Evolutionary conservation across 2,113 vertebrate species (phyloP).

Genomic region (Corythaeola cristata): DNA sequence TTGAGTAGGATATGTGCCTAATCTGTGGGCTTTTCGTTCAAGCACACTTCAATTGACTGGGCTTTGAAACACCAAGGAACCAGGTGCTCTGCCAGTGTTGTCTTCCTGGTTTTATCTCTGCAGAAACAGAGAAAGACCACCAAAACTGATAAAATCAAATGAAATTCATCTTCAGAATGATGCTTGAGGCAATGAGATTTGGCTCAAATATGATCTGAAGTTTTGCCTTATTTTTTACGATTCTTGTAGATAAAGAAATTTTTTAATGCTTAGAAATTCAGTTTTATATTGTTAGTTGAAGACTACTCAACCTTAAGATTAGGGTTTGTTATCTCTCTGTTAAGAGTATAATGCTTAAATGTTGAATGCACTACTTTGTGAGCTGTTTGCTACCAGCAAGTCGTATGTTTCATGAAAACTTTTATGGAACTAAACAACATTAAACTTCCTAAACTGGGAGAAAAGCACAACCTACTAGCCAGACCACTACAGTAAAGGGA

Average conservation of each 20-base stretch:
- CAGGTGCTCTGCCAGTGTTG: neutral
- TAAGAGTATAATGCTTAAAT: neutral
- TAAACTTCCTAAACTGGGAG: constrained; percentile 14
- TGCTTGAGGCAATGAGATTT: neutral
- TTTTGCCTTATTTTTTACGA: neutral
- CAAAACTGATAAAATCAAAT: neutral
- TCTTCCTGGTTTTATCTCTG: neutral
- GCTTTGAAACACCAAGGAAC: neutral
- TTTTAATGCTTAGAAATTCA: neutral
- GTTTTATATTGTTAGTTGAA: neutral
- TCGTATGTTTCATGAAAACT: neutral
- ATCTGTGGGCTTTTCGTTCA: neutral
- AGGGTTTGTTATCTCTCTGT: neutral
- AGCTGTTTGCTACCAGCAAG: neutral
- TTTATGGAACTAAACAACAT: neutral
- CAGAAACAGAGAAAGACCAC: neutral
- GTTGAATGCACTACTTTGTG: constrained; percentile 36
- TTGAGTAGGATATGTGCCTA: neutral
- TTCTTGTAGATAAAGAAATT: neutral
- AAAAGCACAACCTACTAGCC: constrained; percentile 26
- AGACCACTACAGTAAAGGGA: constrained; percentile 55
- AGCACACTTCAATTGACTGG: neutral
- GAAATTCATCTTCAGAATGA: neutral
- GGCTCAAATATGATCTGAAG: neutral
- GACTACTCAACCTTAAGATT: constrained; percentile 35